phyloP scores from a whole-genome alignment of 2,888 invertebrate genomes.

The Anodontia alba region DNA sequence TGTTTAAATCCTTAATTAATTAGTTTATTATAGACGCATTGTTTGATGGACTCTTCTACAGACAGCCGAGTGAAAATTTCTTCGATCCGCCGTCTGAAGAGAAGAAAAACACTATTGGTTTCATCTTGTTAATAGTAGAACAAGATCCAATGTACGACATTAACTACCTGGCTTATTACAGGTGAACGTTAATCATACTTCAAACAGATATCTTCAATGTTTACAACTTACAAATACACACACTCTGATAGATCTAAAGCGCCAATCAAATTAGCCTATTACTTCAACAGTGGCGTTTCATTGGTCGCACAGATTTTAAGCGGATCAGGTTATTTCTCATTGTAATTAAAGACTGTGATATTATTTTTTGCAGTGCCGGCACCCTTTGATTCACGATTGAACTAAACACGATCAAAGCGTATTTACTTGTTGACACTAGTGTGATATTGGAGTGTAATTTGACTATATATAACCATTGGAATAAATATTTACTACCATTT shows the following conservation, averaged over 20 bases:
- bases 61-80: no score
- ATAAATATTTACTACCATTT: background rate
- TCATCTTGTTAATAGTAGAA: no score
- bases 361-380: slow-evolving; percentile 48
- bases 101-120: no score
- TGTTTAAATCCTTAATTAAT: no score
- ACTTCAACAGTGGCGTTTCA: background rate
- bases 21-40: no score
- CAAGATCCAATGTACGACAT: background rate
- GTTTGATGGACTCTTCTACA: no score
- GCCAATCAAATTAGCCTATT: slow-evolving; percentile 14
- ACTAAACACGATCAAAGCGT: slow-evolving; percentile 38
- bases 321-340: slow-evolving; percentile 22
- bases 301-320: slow-evolving; percentile 14
- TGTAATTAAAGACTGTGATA: slow-evolving; percentile 53
- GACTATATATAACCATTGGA: slow-evolving; percentile 1
- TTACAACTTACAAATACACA: slow-evolving; percentile 16
- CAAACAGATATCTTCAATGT: slow-evolving; percentile 11
- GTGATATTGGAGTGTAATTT: background rate
- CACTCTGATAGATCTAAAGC: slow-evolving; percentile 17
- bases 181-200: slow-evolving; percentile 14
- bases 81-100: no score
- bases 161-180: slow-evolving; percentile 18
- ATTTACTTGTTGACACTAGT: slow-evolving; percentile 26
- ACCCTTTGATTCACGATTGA: slow-evolving; percentile 47